Evolutionary conservation across 2,888 invertebrate species (phyloP).

Genomic region (Erynnis tages): DNA sequence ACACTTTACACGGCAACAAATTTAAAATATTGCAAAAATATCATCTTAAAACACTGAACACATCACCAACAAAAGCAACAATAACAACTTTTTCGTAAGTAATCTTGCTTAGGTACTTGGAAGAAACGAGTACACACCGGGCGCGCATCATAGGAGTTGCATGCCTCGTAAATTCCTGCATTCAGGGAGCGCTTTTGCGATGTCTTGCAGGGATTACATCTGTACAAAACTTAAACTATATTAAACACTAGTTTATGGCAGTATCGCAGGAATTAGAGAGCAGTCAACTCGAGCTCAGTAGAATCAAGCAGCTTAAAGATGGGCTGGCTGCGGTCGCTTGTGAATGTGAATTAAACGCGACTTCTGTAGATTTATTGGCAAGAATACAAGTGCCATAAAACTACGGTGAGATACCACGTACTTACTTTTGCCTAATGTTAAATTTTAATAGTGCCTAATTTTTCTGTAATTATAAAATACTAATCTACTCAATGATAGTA

Average conservation of each 20-base stretch:
- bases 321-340: constrained; percentile 47
- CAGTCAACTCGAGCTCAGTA: constrained; percentile 59
- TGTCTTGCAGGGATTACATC: constrained; percentile 39
- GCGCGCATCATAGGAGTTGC: constrained; percentile 40
- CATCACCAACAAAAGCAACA: not conserved
- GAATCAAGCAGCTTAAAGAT: constrained; percentile 65
- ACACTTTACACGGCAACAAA: too few species aligned
- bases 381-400: constrained; percentile 34
- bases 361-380: constrained; percentile 34
- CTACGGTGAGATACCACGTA: not conserved
- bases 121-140: constrained; percentile 2
- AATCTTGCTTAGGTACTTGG: constrained; percentile 3
- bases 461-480: not conserved
- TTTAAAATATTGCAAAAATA: too few species aligned
- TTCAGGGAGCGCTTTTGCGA: constrained; percentile 42
- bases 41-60: not conserved
- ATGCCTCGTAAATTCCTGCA: constrained; percentile 63
- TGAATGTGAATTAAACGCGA: not conserved
- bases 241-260: constrained; percentile 63
- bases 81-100: not conserved
- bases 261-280: constrained; percentile 70
- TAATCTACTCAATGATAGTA: not conserved
- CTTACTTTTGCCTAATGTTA: too few species aligned
- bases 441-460: constrained; percentile 1
- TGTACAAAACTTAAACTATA: constrained; percentile 53